These are phyloP conservation scores for Gymnarchus niloticus DNA, from an alignment of 2,113 vertebrate species.

Conservation along the genomic window DNA sequence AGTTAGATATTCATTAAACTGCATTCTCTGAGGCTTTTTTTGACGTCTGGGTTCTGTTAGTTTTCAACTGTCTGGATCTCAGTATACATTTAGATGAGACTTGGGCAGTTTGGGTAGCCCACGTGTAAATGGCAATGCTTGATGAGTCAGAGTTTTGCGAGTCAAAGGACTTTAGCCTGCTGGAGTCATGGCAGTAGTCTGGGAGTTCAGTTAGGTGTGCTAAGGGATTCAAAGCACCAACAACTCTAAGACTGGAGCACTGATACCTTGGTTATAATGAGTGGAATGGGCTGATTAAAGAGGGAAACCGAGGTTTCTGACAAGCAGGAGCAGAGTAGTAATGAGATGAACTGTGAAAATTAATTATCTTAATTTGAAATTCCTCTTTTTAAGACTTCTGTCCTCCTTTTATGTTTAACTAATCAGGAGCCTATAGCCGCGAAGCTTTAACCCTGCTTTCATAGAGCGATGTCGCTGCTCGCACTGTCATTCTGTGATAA, in stretches of 20 bases:
- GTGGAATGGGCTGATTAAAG: conserved; percentile 19
- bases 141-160: background rate
- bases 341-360: conserved; percentile 29
- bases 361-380: conserved; percentile 27
- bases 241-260: background rate
- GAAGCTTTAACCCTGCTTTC: background rate
- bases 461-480: background rate
- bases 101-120: background rate
- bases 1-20: background rate
- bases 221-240: background rate
- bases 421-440: conserved; percentile 9
- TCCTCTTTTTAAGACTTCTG: conserved; percentile 22
- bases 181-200: background rate
- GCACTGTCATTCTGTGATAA: background rate
- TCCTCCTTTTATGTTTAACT: conserved; percentile 27
- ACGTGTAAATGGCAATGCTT: background rate
- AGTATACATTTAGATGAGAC: background rate
- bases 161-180: background rate
- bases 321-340: conserved; percentile 21
- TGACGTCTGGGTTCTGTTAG: background rate
- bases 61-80: background rate
- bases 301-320: conserved; percentile 17
- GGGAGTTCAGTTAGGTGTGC: background rate
- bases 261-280: background rate
- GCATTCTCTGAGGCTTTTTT: background rate